phyloP scores from a whole-genome alignment of 2,113 vertebrate genomes.

The Macheiramphus alcinus region DNA sequence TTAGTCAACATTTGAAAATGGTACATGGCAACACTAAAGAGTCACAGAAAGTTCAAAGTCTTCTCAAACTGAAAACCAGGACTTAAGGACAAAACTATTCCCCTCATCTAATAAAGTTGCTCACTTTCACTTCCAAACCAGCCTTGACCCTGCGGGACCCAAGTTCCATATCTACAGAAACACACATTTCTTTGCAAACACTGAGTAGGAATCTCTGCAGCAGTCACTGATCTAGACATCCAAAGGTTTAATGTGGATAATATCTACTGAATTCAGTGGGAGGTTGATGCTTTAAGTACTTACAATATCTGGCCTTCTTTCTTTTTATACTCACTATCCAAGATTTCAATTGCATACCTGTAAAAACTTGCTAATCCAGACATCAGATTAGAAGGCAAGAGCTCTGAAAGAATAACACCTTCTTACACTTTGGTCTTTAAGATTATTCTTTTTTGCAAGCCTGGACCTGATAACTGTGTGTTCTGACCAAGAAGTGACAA shows the following conservation, averaged over 20 bases:
- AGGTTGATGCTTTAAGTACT: neutral
- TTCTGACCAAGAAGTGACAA: neutral
- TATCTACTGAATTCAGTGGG: neutral
- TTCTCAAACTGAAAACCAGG: neutral
- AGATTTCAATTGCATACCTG: neutral
- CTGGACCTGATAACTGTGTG: neutral
- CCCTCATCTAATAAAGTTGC: neutral
- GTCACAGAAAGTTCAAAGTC: neutral
- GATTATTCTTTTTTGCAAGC: neutral
- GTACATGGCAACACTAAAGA: neutral
- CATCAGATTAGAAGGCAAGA: neutral
- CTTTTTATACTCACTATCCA: neutral
- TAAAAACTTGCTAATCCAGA: neutral
- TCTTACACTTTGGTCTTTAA: neutral
- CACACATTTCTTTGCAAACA: neutral
- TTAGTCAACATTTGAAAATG: neutral
- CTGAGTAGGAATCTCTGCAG: neutral
- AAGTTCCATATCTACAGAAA: neutral
- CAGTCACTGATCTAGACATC: neutral
- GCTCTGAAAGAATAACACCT: neutral
- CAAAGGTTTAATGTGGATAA: neutral
- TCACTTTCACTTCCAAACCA: neutral
- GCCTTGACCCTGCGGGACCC: accelerated
- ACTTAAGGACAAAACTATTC: neutral
- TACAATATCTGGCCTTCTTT: neutral